phyloP scores from a whole-genome alignment of 2,888 invertebrate genomes.

The Meiosimyza decipiens region DNA sequence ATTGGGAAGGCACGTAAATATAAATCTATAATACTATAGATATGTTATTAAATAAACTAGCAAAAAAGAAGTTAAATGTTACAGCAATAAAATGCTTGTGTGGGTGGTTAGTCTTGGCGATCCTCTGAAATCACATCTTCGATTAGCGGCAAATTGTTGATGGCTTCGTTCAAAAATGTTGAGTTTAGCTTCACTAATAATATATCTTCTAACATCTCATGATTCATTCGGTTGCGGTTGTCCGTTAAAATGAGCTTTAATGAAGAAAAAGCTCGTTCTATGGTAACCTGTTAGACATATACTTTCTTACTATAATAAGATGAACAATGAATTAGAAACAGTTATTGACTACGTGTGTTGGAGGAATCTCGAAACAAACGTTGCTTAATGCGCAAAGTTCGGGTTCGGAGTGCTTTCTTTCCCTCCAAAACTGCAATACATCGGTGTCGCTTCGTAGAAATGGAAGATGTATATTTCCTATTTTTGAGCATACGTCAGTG shows the following conservation, averaged over 20 bases:
- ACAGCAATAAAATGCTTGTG: too few relatives aligned
- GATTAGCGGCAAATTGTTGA: too few relatives aligned
- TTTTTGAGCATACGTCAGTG: slow-evolving; percentile 8
- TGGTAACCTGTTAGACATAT: background rate
- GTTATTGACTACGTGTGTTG: slow-evolving; percentile 25
- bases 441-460: background rate
- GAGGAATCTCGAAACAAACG: slow-evolving; percentile 15
- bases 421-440: slow-evolving; percentile 30
- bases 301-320: background rate
- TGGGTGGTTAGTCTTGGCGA: too few relatives aligned
- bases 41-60: too few relatives aligned
- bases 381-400: background rate
- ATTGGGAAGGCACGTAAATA: too few relatives aligned
- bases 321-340: background rate
- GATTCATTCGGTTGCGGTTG: background rate
- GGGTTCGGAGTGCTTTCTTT: slow-evolving; percentile 32
- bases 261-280: slow-evolving; percentile 8
- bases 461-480: slow-evolving; percentile 26
- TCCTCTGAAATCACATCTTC: too few relatives aligned
- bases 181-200: background rate
- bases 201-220: slow-evolving; percentile 1
- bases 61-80: too few relatives aligned
- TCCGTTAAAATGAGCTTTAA: background rate
- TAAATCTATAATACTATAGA: too few relatives aligned
- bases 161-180: background rate